Evolutionary conservation across 1,140 invertebrate species (phyloP), one percentile per base, ranked within the genome.

Genomic region (Tenebrio molitor): DNA sequence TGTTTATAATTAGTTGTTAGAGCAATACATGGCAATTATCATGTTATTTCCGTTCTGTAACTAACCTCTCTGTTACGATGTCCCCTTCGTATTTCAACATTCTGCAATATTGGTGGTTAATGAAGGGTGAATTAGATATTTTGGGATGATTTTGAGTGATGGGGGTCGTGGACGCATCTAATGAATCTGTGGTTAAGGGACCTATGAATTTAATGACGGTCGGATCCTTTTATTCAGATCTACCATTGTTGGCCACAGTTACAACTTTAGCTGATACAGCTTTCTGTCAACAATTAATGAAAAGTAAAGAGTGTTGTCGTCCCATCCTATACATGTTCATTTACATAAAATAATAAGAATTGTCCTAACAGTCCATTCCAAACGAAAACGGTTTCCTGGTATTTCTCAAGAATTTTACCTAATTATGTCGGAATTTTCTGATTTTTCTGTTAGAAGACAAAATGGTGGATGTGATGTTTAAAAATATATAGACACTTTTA

Each of bases 111-210:
- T 62, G 68, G 68, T 42, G 53, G 68, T 70, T 70, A 62, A 70
- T 70, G 68, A 62, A 70, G 50, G 68, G 41, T 53, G 25, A 70
- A 62, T 62, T 39, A 29, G 50, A 70, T 62, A 70, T 70, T 36
- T 36, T 62, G 33, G 33, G 33, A 42, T 41, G 50, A 62, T 70
- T 58, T 70, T 70, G 68, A 70, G 68, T 70, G 68, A 70, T 62
- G 68, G 68, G 8, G 68, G 68, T 70, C 68, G 58, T 62, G 41
- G 33, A 62, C 58, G 41, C 41, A 34, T 62, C 68, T 70, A 70
- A 70, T 70, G 53, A 70, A 70, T 62, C 68, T 62, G 68, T 39
- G 68, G 68, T 70, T 39, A n/a, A 29, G 53, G 53, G 68, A 70
- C 39, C 29, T 70, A 23, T 23, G 68, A 23, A 42, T 21, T 42